A percentile compares a stretch with the other conserved stretches of the same genome.
Conservation (phyloP, 1,140 invertebrate species). For the Carposina sasakii region DNA sequence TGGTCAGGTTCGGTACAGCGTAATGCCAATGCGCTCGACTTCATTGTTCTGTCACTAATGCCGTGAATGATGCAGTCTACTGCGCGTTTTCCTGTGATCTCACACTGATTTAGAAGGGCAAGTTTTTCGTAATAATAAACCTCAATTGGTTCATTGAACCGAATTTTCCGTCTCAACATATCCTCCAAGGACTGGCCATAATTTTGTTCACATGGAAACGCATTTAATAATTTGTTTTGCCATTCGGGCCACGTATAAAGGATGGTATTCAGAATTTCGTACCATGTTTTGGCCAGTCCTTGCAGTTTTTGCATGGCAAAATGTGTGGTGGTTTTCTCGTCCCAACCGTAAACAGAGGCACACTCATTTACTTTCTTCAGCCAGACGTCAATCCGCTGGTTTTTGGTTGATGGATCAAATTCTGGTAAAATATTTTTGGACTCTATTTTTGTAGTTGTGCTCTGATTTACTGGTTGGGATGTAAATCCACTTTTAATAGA, state of each 20-base stretch:
- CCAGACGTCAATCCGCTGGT: not conserved
- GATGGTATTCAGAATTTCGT: not conserved
- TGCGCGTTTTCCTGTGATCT: not conserved
- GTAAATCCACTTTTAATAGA: not conserved
- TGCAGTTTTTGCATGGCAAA: conserved; percentile 1
- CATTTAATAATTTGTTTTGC: conserved; percentile 1
- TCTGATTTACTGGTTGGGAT: conserved; percentile 6
- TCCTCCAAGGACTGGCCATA: conserved; percentile 1
- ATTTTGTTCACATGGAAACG: not conserved
- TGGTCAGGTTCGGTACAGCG: not conserved
- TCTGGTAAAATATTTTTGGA: not conserved
- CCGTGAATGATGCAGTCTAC: conserved; percentile 3
- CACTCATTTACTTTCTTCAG: not conserved
- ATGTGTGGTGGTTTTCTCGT: not conserved
- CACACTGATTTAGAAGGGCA: not conserved
- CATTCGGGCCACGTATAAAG: not conserved
- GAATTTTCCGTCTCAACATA: not conserved
- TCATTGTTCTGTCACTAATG: conserved; percentile 3
- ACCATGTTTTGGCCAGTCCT: conserved; percentile 1
- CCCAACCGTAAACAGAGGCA: not conserved
- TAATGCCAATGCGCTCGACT: not conserved
- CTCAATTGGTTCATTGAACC: not conserved
- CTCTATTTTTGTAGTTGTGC: not conserved
- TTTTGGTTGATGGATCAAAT: not conserved
- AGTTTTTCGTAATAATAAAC: conserved; percentile 2